Evolutionary conservation across 2,888 invertebrate genomes (phyloP).

Genomic region (Melanophora roralis): DNA sequence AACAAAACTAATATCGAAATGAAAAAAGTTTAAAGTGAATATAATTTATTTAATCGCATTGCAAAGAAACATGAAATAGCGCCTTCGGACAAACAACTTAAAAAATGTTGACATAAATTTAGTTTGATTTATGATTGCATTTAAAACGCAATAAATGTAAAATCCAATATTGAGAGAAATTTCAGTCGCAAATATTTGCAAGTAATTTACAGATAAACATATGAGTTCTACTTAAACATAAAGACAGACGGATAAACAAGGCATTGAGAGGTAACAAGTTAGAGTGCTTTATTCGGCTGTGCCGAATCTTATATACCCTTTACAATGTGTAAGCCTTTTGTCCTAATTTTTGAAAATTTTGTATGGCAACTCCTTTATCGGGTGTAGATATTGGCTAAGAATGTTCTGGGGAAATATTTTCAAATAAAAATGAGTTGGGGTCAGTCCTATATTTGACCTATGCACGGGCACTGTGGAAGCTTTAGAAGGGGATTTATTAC

Average conservation of each 20-base stretch:
- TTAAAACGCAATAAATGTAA: conserved; percentile 72
- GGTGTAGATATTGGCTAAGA: no score
- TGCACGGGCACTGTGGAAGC: no score
- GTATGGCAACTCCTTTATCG: no score
- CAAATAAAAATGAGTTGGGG: no score
- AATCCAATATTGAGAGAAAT: conserved; percentile 49
- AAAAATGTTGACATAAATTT: conserved; percentile 72
- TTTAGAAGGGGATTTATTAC: no score
- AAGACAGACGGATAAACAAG: background rate
- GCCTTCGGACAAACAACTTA: conserved; percentile 71
- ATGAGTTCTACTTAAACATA: conserved; percentile 17
- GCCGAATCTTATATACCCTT: no score
- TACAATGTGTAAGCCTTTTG: no score
- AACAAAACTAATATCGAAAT: background rate
- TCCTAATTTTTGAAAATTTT: no score
- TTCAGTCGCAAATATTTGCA: conserved; percentile 41
- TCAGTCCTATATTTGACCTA: no score
- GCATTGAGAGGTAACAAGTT: no score
- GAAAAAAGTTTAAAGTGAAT: conserved; percentile 26
- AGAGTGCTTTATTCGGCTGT: no score
- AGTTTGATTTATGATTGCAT: conserved; percentile 72
- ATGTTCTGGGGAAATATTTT: no score
- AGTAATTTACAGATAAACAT: conserved; percentile 3
- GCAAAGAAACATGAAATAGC: conserved; percentile 68
- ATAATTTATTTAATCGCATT: conserved; percentile 67